Conservation (phyloP, 2,113 vertebrate genomes). For the Salvelinus namaycush region DNA sequence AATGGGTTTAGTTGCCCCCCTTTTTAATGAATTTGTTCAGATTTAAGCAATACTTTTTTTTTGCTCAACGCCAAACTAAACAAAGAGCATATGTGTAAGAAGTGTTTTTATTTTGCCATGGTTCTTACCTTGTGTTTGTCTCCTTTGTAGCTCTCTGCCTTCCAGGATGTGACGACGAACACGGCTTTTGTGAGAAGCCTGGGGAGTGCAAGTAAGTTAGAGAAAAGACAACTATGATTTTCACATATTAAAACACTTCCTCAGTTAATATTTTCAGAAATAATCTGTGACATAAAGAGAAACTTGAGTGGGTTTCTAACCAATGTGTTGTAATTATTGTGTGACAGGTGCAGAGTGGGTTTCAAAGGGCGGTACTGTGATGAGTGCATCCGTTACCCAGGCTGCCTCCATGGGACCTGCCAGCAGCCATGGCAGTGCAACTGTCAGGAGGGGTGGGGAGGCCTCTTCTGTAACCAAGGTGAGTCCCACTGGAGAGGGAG, state of each 20-base stretch:
- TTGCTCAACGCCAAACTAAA: conserved; percentile 15
- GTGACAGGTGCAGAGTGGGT: conserved; percentile 90
- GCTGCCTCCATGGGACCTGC: conserved; percentile 96
- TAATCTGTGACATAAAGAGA: conserved; percentile 17
- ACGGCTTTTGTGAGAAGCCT: conserved; percentile 93
- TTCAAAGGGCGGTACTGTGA: conserved; percentile 97
- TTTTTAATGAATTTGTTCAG: conserved; percentile 58
- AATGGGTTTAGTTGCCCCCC: conserved; percentile 56
- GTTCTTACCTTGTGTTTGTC: conserved; percentile 36
- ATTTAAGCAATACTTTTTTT: conserved; percentile 42
- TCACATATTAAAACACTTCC: background rate
- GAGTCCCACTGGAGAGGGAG: conserved; percentile 51
- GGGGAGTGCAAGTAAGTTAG: conserved; percentile 98
- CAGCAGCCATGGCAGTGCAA: conserved; percentile 98
- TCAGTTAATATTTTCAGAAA: background rate
- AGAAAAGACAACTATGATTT: background rate
- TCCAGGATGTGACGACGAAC: conserved; percentile 93
- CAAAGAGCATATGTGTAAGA: conserved; percentile 16
- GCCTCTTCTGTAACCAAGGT: conserved; percentile 99
- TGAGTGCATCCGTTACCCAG: conserved; percentile 95
- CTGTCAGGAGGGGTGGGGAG: conserved; percentile 98
- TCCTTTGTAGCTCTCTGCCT: conserved; percentile 87
- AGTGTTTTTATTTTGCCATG: background rate
- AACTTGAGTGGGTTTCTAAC: conserved; percentile 54
- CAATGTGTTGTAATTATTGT: conserved; percentile 40